Evolutionary conservation across 2,888 invertebrate species (phyloP), one percentile per base, ranked within the genome.

Genomic region (Temnothorax rugatulus): DNA sequence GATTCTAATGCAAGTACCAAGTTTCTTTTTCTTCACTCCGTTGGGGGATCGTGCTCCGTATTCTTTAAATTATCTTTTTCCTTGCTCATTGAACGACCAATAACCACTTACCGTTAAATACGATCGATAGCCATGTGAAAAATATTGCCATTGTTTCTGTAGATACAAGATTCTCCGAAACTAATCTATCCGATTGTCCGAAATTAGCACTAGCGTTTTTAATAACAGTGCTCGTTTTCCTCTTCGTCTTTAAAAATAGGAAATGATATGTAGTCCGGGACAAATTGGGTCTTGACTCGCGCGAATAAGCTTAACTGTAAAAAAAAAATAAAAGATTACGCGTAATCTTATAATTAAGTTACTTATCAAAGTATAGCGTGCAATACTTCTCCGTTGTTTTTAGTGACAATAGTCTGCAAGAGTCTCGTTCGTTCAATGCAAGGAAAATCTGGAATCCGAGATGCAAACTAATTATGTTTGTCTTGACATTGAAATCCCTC

Each of bases 1-100:
- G 83, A 86, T 89, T 87, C 85, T 82, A 82, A 83, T 85, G 81
- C 86, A 90, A 84, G 73, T 86, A 87, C 52, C 83, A 83, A 74
- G 69, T 89, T 90, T 77, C 57, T 69, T 79, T 79, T 85, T 77
- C 69, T 82, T 86, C 79, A 84, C 79, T 59, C 38, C 79, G 50
- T 57, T 29, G 59, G 52, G 38, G 59, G 25, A 47, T 47, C 21
- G 13, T 71, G 73, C 74, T 82, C 69, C 54, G 54, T 61, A 79
- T 84, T 82, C 79, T 74, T 61, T 11, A 83, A 68, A 81, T 83
- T 64, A 57, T 69, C 59, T 79, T 71, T 89, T 89, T 89, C 83
- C 89, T 90, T 89, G 87, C 87, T 85, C 83, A 77, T 85, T 84
- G 84, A 83, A 87, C 83, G 29, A 61, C 13, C 5, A 50, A 41